phyloP scores from a whole-genome alignment of 2,888 invertebrate species.

The Melanotus villosus region DNA sequence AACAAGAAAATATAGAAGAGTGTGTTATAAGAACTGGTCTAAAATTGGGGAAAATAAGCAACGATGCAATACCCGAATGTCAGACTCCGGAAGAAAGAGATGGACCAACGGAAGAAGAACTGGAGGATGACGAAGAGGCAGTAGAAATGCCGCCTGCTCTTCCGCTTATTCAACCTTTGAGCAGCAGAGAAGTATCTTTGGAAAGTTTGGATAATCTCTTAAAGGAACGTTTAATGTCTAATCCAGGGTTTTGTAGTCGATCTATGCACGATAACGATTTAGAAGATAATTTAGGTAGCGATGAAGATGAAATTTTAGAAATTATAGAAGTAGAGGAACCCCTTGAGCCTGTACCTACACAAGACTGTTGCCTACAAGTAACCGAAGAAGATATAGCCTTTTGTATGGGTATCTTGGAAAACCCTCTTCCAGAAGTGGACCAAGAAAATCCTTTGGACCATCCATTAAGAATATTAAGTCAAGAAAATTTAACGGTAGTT shows the following conservation, averaged over 20 bases:
- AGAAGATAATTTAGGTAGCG: slow-evolving; percentile 69
- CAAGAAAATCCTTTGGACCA: slow-evolving; percentile 83
- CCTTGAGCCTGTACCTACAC: slow-evolving; percentile 87
- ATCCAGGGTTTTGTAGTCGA: slow-evolving; percentile 48
- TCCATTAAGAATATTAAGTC: slow-evolving; percentile 89
- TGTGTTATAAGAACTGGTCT: slow-evolving; percentile 75
- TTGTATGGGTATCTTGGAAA: slow-evolving; percentile 82
- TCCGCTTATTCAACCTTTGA: slow-evolving; percentile 83
- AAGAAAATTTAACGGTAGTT: slow-evolving; percentile 91
- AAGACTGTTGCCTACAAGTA: slow-evolving; percentile 90
- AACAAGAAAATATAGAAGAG: slow-evolving; percentile 74
- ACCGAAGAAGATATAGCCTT: slow-evolving; percentile 94
- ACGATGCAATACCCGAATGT: slow-evolving; percentile 63
- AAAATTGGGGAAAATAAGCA: slow-evolving; percentile 64
- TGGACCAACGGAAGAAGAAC: slow-evolving; percentile 70
- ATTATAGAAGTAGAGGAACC: slow-evolving; percentile 86
- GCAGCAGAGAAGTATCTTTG: slow-evolving; percentile 86
- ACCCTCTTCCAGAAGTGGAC: slow-evolving; percentile 80
- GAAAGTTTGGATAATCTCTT: slow-evolving; percentile 85
- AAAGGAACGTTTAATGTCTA: slow-evolving; percentile 77
- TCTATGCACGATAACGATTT: slow-evolving; percentile 69
- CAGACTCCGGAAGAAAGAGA: slow-evolving; percentile 59
- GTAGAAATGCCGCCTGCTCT: slow-evolving; percentile 87
- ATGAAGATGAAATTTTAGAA: slow-evolving; percentile 83
- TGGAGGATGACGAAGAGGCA: slow-evolving; percentile 84